A percentile compares a stretch with the other conserved stretches of the same genome.
Conservation (phyloP, 2,888 invertebrate genomes). For the Agonum fuliginosum region DNA sequence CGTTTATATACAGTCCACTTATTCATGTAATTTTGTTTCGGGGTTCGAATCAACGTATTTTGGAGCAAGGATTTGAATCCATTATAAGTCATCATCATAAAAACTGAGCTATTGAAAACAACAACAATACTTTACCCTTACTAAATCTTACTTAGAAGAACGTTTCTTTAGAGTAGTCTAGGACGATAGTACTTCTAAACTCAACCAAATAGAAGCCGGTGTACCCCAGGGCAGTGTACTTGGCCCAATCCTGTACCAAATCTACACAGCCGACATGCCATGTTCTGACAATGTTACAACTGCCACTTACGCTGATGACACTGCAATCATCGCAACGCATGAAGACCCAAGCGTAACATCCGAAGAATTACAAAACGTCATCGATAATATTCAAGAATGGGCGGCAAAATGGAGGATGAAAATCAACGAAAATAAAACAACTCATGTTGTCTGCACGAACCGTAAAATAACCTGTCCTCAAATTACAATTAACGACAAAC, state of each 20-base stretch:
- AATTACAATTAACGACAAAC: constrained; percentile 28
- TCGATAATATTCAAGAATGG: constrained; percentile 46
- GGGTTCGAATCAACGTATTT: too few relatives aligned
- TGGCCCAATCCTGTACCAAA: constrained; percentile 2
- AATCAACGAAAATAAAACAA: constrained; percentile 50
- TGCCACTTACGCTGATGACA: constrained; percentile 49
- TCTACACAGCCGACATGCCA: constrained; percentile 37
- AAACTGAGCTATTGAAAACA: too few relatives aligned
- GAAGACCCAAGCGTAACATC: constrained; percentile 17
- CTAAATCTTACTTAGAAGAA: constrained; percentile 46
- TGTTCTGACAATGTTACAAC: not conserved
- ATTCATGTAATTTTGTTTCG: too few relatives aligned
- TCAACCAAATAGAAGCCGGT: constrained; percentile 7
- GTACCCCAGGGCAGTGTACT: constrained; percentile 55
- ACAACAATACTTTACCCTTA: constrained; percentile 41
- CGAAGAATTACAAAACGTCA: constrained; percentile 19
- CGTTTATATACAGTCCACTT: too few relatives aligned
- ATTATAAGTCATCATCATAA: too few relatives aligned
- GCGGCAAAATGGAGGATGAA: constrained; percentile 47
- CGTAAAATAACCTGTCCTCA: constrained; percentile 29
- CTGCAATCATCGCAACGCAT: constrained; percentile 1
- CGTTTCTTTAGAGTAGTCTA: constrained; percentile 54
- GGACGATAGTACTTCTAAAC: not conserved
- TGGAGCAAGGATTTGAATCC: too few relatives aligned
- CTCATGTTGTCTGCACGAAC: constrained; percentile 46